These are phyloP conservation scores for Phalloptychus januarius DNA, from an alignment of 2,797 vertebrate species.

Conservation along the genomic window DNA sequence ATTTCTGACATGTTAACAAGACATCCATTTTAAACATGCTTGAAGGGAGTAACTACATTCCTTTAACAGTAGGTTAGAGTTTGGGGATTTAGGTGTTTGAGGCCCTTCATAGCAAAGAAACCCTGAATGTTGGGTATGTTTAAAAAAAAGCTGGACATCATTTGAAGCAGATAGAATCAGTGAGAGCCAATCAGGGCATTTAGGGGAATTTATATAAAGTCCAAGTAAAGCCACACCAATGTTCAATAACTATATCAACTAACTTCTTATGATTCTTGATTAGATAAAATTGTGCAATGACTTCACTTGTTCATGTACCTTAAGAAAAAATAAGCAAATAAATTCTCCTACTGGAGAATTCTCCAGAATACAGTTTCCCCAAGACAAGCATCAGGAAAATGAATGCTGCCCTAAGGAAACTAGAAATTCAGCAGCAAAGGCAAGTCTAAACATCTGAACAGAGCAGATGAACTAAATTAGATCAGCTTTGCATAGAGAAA, in stretches of 20 bases:
- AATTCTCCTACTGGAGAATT: neutral
- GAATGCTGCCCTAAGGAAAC: neutral
- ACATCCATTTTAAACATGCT: neutral
- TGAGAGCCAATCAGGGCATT: neutral
- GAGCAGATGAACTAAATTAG: neutral
- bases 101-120: too few relatives aligned
- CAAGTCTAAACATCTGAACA: neutral
- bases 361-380: neutral
- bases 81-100: too few relatives aligned
- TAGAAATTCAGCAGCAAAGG: neutral
- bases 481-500: neutral
- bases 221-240: neutral
- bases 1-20: neutral
- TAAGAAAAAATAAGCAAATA: too few relatives aligned
- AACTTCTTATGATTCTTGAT: neutral
- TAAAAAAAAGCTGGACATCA: too few relatives aligned
- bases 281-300: neutral
- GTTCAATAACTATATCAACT: too few relatives aligned
- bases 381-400: neutral
- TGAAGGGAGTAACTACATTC: neutral
- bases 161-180: neutral
- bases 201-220: neutral
- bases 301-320: neutral
- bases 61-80: neutral
- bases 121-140: too few relatives aligned